A percentile compares a stretch with the other conserved stretches of the same genome.
Conservation (phyloP, 2,113 vertebrate species). For the Cacatua alba region DNA sequence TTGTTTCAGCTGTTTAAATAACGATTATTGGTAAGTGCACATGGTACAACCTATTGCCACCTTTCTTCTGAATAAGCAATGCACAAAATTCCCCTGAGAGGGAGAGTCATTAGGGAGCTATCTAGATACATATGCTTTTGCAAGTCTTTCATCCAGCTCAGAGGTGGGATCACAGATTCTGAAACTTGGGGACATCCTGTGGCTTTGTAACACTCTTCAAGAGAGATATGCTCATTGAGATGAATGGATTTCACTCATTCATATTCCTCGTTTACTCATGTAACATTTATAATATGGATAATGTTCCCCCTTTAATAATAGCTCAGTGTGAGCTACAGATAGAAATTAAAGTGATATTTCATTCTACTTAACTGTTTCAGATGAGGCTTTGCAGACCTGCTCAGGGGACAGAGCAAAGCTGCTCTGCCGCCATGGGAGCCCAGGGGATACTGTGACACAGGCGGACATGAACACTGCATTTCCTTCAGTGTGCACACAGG, state of each 20-base stretch:
- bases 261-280: conserved; percentile 35
- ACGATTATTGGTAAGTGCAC: background rate
- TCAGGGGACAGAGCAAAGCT: background rate
- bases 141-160: conserved; percentile 51
- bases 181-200: conserved; percentile 35
- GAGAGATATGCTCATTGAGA: conserved; percentile 40
- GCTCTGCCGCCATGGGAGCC: background rate
- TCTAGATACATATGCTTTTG: conserved; percentile 38
- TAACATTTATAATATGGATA: conserved; percentile 36
- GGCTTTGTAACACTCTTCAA: conserved; percentile 17
- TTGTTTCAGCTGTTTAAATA: background rate
- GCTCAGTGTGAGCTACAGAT: background rate
- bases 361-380: background rate
- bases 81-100: conserved; percentile 22
- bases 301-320: conserved; percentile 25
- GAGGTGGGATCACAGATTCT: conserved; percentile 54
- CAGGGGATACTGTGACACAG: background rate
- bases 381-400: background rate
- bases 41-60: background rate
- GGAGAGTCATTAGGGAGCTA: conserved; percentile 43
- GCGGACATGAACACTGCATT: background rate
- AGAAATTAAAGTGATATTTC: background rate
- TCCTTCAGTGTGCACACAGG: background rate
- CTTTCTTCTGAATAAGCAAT: conserved; percentile 47
- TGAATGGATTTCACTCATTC: conserved; percentile 50